phyloP scores from a whole-genome alignment of 2,113 vertebrate genomes.

The Rana temporaria region DNA sequence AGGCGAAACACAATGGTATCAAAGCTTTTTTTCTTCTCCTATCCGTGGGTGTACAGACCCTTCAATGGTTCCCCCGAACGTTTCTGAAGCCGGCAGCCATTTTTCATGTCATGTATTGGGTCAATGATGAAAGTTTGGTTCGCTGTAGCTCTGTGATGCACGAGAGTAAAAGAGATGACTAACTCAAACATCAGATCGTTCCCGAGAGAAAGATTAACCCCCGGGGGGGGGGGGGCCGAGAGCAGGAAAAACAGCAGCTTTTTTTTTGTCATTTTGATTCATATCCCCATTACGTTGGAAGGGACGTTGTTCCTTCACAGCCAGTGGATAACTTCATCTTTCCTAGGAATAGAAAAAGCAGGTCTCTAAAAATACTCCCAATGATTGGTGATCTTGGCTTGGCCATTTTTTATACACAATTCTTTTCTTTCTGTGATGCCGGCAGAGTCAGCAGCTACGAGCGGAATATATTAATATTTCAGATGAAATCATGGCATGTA shows the following conservation, averaged over 20 bases:
- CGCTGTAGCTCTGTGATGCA: not conserved
- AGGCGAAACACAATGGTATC: not conserved
- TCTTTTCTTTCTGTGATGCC: not conserved
- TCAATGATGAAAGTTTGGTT: constrained; percentile 4
- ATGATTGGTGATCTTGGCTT: not conserved
- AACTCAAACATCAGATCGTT: constrained; percentile 2
- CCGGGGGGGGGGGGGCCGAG: not conserved
- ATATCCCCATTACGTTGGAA: constrained; percentile 3
- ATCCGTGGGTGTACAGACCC: too few relatives aligned
- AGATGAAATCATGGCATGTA: too few relatives aligned
- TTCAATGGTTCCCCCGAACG: not conserved
- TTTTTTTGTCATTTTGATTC: constrained; percentile 23
- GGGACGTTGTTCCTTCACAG: not conserved
- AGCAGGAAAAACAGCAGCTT: not conserved
- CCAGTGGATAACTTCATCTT: constrained; percentile 1
- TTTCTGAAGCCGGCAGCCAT: constrained; percentile 2
- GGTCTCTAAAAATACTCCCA: constrained; percentile 28
- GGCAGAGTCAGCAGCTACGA: not conserved
- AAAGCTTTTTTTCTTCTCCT: not conserved
- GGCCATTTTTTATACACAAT: not conserved
- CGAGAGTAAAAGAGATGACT: not conserved
- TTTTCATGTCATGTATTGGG: constrained; percentile 9
- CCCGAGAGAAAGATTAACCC: constrained; percentile 22
- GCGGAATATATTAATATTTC: not conserved
- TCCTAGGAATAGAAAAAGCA: not conserved